Evolutionary conservation across 2,797 vertebrate species (phyloP), one percentile per base, ranked within the genome.

Genomic region (Ptychobarbus kaznakovi): DNA sequence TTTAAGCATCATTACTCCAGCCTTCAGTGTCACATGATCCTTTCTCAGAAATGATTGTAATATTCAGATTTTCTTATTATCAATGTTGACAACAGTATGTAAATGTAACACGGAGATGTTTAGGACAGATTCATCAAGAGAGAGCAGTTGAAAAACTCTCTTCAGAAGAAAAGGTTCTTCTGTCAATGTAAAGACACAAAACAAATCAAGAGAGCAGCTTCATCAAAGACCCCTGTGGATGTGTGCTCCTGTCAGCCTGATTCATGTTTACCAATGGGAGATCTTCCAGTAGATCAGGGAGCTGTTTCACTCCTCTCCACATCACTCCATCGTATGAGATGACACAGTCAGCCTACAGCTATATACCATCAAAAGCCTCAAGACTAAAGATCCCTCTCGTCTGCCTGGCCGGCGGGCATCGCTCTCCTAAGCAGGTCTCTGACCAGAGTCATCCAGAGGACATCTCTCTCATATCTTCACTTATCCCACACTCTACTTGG

Each of bases 311-410:
- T 32, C 2, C 5, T 61, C 76, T 78, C 32, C 32, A 56, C 49
- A 56, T 75, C 73, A 35, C 49, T 53, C 12, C 5, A 61, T 28
- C 15, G 0, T 6, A 78, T 63, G 76, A 79, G 58, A 79, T 18
- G 40, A 63, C n/a, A 28, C n/a, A 79, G 49, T 44, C n/a, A 63
- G 76, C 53, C 56, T 79, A 44, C 56, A 63, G 76, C 76, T 44
- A 44, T 44, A 79, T 28, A 63, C 56, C n/a, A 79, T 63, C 38
- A 79, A 63, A 63, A 79, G 13, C n/a, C n/a, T 63, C 22, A 6
- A 16, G 38, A 44, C 38, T 28, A 18, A 65, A 65, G n/a, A 44
- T 28, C 4, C 6, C 38, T 44, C 56, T 28, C n/a, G 22, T 63
- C 76, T 28, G 15, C 9, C 58, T 79, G 76, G 76, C 56, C n/a